Evolutionary conservation across 1,140 invertebrate genomes (phyloP).

Genomic region (Littorina saxatilis): DNA sequence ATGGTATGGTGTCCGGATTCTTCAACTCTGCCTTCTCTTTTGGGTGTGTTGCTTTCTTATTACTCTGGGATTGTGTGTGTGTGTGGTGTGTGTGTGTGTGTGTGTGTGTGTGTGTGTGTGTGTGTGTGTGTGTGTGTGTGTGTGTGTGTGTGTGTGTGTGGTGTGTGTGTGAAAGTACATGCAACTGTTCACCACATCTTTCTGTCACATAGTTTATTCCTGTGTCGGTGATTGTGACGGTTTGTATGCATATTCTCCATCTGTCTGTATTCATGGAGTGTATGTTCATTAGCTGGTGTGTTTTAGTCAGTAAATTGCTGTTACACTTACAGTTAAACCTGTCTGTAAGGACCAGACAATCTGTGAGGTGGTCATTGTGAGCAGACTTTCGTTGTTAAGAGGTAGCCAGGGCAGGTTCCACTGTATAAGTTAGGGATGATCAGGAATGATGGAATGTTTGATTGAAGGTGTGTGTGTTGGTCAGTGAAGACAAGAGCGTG

Average conservation of each 20-base stretch:
- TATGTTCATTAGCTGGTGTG: background rate
- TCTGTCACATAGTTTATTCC: background rate
- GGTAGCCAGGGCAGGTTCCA: too few species aligned
- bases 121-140: background rate
- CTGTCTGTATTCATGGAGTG: background rate
- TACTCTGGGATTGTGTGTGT: background rate
- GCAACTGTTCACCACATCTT: background rate
- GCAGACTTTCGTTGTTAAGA: too few species aligned
- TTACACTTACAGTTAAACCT: too few species aligned
- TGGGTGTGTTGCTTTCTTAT: constrained; percentile 52
- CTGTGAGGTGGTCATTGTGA: too few species aligned
- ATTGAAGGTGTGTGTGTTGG: too few species aligned
- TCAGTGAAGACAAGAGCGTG: too few species aligned
- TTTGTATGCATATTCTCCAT: background rate
- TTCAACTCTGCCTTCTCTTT: constrained; percentile 63
- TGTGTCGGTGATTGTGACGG: background rate
- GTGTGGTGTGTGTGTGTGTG: constrained; percentile 8
- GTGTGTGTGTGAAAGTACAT: background rate
- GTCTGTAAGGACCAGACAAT: too few species aligned
- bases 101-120: constrained; percentile 11
- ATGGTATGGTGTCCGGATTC: constrained; percentile 62
- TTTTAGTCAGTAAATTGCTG: too few species aligned
- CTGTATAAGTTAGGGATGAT: too few species aligned
- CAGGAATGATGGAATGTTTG: too few species aligned
- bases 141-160: background rate